Evolutionary conservation across 2,113 vertebrate genomes (phyloP), one percentile per base, ranked within the genome.

Genomic region (Bufo gargarizans): DNA sequence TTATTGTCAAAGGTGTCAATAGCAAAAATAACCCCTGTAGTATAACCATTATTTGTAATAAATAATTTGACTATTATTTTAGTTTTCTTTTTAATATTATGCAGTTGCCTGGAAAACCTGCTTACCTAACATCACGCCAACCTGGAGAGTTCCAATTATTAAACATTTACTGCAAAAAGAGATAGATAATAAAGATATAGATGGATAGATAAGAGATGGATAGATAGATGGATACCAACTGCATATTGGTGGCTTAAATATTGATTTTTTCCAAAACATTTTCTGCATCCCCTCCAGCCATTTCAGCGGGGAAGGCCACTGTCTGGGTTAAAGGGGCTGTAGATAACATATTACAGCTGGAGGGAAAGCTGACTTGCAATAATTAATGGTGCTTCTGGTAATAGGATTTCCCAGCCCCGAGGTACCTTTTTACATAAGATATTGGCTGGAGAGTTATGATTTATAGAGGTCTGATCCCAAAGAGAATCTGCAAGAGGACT

Each of bases 371-470:
- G 95, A 95, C 93, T 94, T 90, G 79, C 79, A 89, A 91, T 95
- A 96, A 95, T 95, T 93, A 95, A 95, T 96, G 93, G 93, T 82
- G 91, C 20, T 83, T 91, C 91, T 91, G 58, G 89, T 95, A 94
- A 95, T 94, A 95, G 95, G 95, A 94, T 95, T 95, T 94, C 93
- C 93, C 94, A 92, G 94, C 93, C 94, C 58, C 86, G 3, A 92
- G 94, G 90, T 85, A 92, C 93, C 91, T 94, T 95, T 94, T 94
- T 94, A 92, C 94, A 94, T 93, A 93, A 93, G 94, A 90, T 93
- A 93, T 92, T 92, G 94, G 93, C 91, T 93, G 93, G 91, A 87
- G 93, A 13, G 43, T 43, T 92, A 81, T 95, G 94, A 95, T 96
- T 95, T 94, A 96, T 95, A 93, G 93, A 92, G 90, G 86, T 92